Conservation (phyloP, 1,140 invertebrate species). For the Cydia strobilella region DNA sequence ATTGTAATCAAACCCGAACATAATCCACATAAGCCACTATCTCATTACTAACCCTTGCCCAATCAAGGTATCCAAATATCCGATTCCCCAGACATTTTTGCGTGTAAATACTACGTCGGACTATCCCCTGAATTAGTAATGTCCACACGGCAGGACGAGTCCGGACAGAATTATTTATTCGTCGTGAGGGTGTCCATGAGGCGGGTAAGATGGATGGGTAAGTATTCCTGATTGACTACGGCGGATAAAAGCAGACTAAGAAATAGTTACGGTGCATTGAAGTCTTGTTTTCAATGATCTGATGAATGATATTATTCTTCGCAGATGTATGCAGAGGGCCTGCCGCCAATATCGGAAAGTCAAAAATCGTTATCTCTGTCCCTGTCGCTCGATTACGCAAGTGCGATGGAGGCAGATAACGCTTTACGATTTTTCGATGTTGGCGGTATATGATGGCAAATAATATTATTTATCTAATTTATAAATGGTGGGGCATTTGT, state of each 20-base stretch:
- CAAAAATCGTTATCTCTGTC: no score
- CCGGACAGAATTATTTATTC: conserved; percentile 21
- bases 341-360: no score
- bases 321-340: no score
- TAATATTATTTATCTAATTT: neutral
- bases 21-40: conserved; percentile 22
- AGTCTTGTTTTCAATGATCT: no score
- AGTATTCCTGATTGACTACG: conserved; percentile 15
- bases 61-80: conserved; percentile 30
- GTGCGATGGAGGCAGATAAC: no score
- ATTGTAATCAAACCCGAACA: conserved; percentile 1
- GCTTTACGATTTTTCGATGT: no score
- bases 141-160: conserved; percentile 25
- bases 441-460: neutral
- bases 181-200: conserved; percentile 17
- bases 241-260: neutral
- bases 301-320: no score
- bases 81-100: conserved; percentile 28
- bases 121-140: conserved; percentile 32
- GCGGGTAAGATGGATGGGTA: neutral
- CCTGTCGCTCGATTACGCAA: no score
- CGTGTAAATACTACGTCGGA: conserved; percentile 25
- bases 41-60: conserved; percentile 18
- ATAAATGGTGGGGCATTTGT: no score
- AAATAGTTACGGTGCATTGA: neutral